Conservation (phyloP, 2,797 vertebrate species). For the Gymnothorax reevesii region DNA sequence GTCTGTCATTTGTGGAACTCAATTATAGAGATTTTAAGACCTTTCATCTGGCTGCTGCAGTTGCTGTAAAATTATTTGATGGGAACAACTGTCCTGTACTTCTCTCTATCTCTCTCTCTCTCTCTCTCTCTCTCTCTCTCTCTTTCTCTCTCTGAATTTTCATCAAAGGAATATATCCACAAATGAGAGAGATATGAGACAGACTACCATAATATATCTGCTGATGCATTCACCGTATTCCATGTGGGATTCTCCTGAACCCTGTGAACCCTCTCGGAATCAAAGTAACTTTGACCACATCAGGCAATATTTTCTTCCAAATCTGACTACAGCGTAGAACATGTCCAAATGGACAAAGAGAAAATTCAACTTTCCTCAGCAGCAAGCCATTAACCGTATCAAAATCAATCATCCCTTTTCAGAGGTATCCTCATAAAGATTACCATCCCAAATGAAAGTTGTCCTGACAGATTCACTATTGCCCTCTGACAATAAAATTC, state of each 20-base stretch:
- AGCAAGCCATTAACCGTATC: not conserved
- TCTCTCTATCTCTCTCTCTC: slow-evolving; percentile 9
- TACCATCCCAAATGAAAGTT: not conserved
- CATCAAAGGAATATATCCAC: slow-evolving; percentile 2
- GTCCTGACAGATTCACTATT: not conserved
- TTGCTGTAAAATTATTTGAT: not conserved
- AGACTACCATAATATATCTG: not conserved
- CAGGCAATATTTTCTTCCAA: not conserved
- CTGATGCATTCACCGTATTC: not conserved
- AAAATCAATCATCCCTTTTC: slow-evolving; percentile 18
- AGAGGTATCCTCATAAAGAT: slow-evolving; percentile 15
- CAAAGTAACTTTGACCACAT: not conserved
- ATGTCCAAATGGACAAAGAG: not conserved
- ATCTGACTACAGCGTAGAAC: not conserved
- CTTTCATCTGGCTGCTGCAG: too few relatives aligned
- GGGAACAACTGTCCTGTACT: not conserved
- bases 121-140: too few relatives aligned
- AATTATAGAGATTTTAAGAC: slow-evolving; percentile 5
- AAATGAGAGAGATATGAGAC: not conserved
- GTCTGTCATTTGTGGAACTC: not conserved
- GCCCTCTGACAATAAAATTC: not conserved
- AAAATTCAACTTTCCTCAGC: not conserved
- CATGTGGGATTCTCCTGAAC: too few relatives aligned
- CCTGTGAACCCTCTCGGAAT: not conserved
- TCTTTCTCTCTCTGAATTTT: not conserved